These are phyloP conservation scores for Aurelia aurita DNA, from an alignment of 30 jellyfish, hydroid and myxozoan genomes.

Conservation along the genomic window DNA sequence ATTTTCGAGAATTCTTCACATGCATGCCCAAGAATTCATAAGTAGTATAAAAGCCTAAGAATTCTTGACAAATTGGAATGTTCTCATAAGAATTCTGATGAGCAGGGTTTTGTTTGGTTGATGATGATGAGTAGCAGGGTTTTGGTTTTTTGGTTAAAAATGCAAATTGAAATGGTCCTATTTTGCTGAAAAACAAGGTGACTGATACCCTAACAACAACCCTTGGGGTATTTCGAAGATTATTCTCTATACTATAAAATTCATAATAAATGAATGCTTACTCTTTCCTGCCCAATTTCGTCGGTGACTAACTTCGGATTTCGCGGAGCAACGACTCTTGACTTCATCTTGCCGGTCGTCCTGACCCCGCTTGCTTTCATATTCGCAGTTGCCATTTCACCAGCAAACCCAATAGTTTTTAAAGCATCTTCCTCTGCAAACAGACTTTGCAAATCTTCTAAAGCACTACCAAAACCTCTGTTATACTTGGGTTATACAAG, in stretches of 20 bases:
- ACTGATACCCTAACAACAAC: neutral
- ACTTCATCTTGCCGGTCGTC: constrained; percentile 46
- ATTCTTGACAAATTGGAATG: too few relatives aligned
- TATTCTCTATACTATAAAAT: neutral
- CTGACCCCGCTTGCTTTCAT: constrained; percentile 5
- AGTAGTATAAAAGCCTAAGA: too few relatives aligned
- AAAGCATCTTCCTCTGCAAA: too few relatives aligned
- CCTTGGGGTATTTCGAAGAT: neutral
- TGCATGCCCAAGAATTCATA: too few relatives aligned
- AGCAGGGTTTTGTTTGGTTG: too few relatives aligned
- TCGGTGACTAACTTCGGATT: constrained; percentile 79
- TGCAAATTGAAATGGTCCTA: too few relatives aligned
- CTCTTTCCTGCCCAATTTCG: constrained; percentile 47
- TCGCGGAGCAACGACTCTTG: constrained; percentile 84
- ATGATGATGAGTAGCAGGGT: too few relatives aligned
- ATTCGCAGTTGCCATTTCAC: neutral
- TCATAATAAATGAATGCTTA: neutral
- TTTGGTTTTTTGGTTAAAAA: too few relatives aligned
- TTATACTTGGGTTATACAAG: neutral
- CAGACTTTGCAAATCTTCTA: neutral
- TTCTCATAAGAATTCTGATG: too few relatives aligned
- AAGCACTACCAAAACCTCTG: neutral
- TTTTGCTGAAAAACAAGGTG: too few relatives aligned
- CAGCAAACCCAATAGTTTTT: too few relatives aligned
- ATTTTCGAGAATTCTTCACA: too few relatives aligned